These are phyloP conservation scores for Micromys minutus DNA, from an alignment of 2,113 vertebrate species.

Conservation along the genomic window DNA sequence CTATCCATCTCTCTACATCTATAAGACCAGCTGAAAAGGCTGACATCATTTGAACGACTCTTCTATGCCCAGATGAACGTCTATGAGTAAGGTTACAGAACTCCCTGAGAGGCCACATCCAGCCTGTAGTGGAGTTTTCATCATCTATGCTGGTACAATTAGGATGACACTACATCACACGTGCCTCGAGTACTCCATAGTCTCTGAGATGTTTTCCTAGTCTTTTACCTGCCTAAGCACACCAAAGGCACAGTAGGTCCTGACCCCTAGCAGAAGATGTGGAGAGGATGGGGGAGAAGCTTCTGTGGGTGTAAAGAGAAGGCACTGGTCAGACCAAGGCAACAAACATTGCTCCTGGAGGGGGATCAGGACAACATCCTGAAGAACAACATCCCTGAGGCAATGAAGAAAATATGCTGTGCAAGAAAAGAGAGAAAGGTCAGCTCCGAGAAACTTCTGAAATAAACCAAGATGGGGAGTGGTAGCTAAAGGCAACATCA, in stretches of 20 bases:
- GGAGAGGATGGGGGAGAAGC: background rate
- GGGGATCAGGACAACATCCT: background rate
- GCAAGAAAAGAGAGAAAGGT: no score
- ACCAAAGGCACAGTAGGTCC: background rate
- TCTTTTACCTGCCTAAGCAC: background rate
- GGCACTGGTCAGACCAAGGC: no score
- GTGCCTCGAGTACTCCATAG: background rate
- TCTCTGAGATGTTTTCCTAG: background rate
- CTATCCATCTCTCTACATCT: background rate
- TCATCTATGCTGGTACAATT: background rate
- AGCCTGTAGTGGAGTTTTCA: background rate
- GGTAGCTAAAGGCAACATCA: background rate
- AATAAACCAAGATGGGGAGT: background rate
- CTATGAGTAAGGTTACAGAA: background rate
- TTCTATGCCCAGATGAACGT: no score
- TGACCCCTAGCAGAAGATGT: background rate
- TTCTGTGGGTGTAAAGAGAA: fast-evolving
- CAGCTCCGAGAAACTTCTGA: background rate
- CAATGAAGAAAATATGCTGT: background rate
- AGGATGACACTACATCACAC: background rate
- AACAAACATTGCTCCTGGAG: fast-evolving
- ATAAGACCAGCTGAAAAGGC: background rate
- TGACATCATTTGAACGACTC: fast-evolving
- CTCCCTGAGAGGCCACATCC: background rate
- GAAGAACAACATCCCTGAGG: background rate